Base-by-base conservation (phyloP, 2,888 invertebrate genomes). In the Drosophila rellima region DNA sequence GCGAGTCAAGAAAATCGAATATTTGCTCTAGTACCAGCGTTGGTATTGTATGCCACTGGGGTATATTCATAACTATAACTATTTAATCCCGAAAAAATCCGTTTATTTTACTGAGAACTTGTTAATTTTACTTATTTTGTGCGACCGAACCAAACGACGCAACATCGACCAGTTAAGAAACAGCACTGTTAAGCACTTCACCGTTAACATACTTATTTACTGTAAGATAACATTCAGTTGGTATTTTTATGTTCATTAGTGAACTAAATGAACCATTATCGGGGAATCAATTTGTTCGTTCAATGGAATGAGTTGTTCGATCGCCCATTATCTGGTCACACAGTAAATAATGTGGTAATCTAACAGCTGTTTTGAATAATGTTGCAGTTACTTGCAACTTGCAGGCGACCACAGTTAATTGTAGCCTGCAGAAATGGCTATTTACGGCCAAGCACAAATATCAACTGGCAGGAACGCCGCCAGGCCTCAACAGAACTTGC, bases 11-110 rank as follows among this genome's bases (percentile, higher is more conserved):
- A 83, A 91, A 88, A 57, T 91, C 90, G 79, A 93, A 93, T 65
- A 94, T 92, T 85, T 93, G 93, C 75, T 93, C 93, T 86, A 94
- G 92, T 77, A 93, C 92, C 80, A 92, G 88, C 70, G 90, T 84
- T 83, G 92, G 92, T 80, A 92, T 64, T 84, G 89, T 78, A 71
- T 88, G 90, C 92, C 92, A 92, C 91, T 86, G 84, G 78, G 89
- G 85, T 78, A 78, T 71, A 83, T 55, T 83, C 89, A 83, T 83
- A 86, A 83, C 83, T 88, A 61, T 63, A 67, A 78, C 74, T 75
- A 64, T 78, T 57, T 47, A 68, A 68, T 57, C 54, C 74, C 65
- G 59, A 74, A 76, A 76, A 78, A 83, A 67, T 60, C 52, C 74
- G 45, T 61, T 61, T 75, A 40, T 59, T 78, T 62, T 78, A 73